Percentiles rank a stretch among this genome's conserved stretches.
These are phyloP conservation scores for Tiliqua scincoides DNA, from an alignment of 2,113 vertebrate genomes.

Conservation along the genomic window DNA sequence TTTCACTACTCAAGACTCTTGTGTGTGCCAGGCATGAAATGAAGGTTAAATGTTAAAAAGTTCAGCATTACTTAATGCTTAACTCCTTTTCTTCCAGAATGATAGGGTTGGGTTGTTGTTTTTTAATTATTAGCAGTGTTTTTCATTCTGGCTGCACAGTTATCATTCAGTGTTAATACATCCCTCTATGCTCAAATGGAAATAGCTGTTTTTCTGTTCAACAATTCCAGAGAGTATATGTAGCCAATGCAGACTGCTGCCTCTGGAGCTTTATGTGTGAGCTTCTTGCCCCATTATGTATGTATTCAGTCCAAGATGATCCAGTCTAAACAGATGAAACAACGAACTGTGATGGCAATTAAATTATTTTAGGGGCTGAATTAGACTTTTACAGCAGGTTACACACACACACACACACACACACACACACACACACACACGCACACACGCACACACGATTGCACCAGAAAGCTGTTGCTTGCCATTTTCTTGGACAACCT, in stretches of 20 bases:
- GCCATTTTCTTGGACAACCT: constrained; percentile 68
- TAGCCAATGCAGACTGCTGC: constrained; percentile 43
- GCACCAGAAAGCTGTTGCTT: constrained; percentile 72
- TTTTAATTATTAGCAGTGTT: constrained; percentile 43
- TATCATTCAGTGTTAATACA: constrained; percentile 59
- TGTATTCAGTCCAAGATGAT: constrained; percentile 53
- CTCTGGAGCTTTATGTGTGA: not conserved
- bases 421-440: not conserved
- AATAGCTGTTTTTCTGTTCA: constrained; percentile 67
- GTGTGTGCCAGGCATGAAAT: constrained; percentile 40
- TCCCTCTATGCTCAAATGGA: constrained; percentile 61
- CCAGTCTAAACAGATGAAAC: constrained; percentile 73
- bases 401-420: constrained; percentile 62
- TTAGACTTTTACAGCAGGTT: constrained; percentile 79
- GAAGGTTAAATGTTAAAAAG: constrained; percentile 59
- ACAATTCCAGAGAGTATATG: constrained; percentile 55
- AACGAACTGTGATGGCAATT: constrained; percentile 74
- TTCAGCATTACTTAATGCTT: constrained; percentile 62
- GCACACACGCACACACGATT: constrained; percentile 20
- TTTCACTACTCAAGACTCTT: constrained; percentile 31
- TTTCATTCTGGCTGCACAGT: constrained; percentile 62
- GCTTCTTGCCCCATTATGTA: not conserved
- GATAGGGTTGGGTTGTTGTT: constrained; percentile 40
- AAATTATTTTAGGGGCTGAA: constrained; percentile 83
- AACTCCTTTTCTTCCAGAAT: constrained; percentile 62